phyloP scores from a whole-genome alignment of 2,797 vertebrate genomes.

The Cynopterus sphinx region DNA sequence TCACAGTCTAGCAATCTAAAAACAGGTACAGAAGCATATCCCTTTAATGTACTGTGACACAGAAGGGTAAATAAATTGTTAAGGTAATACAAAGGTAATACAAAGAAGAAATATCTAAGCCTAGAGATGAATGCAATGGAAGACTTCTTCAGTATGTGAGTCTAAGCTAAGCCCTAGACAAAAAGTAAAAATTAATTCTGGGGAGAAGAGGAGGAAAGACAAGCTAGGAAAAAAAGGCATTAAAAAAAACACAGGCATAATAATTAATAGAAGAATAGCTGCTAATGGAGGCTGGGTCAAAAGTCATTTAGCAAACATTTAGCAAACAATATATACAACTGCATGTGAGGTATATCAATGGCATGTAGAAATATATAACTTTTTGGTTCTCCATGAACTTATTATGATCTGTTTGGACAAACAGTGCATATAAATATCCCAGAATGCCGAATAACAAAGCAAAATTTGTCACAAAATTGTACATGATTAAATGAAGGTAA shows the following conservation, averaged over 20 bases:
- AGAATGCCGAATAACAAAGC: neutral
- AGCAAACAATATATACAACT: neutral
- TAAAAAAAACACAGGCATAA: neutral
- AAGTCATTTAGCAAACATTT: neutral
- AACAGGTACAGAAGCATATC: neutral
- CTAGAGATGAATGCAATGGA: neutral
- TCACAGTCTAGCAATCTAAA: neutral
- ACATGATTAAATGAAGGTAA: neutral
- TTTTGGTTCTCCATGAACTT: neutral
- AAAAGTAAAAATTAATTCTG: neutral
- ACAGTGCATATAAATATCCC: neutral
- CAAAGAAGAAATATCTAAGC: neutral
- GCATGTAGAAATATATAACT: neutral
- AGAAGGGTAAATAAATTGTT: neutral
- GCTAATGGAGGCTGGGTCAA: neutral
- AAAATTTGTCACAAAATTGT: neutral
- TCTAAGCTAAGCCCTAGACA: neutral
- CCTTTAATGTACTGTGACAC: neutral
- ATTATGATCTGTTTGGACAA: neutral
- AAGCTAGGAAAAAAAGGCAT: neutral
- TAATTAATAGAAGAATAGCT: neutral
- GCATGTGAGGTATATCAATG: neutral
- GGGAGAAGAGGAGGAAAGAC: neutral
- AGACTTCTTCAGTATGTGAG: neutral
- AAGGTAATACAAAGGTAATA: neutral